Evolutionary conservation across 2,888 invertebrate species (phyloP), one percentile per base, ranked within the genome.

Genomic region (Amitus sp.): DNA sequence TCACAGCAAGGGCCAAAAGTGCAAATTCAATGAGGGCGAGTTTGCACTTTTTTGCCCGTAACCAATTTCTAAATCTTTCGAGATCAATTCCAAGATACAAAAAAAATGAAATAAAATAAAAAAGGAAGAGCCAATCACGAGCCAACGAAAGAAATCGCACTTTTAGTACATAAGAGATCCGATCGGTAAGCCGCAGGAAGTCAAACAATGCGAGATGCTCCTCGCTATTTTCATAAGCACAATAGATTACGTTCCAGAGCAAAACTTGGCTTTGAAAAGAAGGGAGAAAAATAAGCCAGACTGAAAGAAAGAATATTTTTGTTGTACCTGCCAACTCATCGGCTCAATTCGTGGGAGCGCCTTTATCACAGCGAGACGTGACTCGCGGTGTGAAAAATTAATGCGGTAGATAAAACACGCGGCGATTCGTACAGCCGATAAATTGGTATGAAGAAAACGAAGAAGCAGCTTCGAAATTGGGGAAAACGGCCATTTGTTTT

Each of bases 321-420:
- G 73, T 78, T 77, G 75, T 74, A 73, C 72, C 70, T 74, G 78
- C 75, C 71, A 70, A 78, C 75, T 78, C 78, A 78, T 73, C 71
- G 73, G 70, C 15, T 4, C 71, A 65, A 67, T 65, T 71, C 77
- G 75, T 75, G 75, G 72, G 76, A 77, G 75, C 72, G 69, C 69
- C 69, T 71, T 71, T 76, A 73, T 73, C 70, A 67, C 56, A 67
- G 64, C 68, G 71, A 68, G 72, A 73, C 71, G 72, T 63, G 70
- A 65, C 67, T 65, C 66, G 72, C 72, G 72, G 75, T 74, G 52
- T 53, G 62, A 23, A 23, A 23, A 23, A 23, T 23, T 23, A n/a
- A n/a, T n/a, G n/a, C n/a, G n/a, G n/a, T n/a, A n/a, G n/a, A n/a
- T n/a, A n/a, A n/a, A n/a, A n/a, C n/a, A n/a, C n/a, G n/a, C n/a